phyloP scores from a whole-genome alignment of 1,140 invertebrate species.

The Drosophila albomicans region DNA sequence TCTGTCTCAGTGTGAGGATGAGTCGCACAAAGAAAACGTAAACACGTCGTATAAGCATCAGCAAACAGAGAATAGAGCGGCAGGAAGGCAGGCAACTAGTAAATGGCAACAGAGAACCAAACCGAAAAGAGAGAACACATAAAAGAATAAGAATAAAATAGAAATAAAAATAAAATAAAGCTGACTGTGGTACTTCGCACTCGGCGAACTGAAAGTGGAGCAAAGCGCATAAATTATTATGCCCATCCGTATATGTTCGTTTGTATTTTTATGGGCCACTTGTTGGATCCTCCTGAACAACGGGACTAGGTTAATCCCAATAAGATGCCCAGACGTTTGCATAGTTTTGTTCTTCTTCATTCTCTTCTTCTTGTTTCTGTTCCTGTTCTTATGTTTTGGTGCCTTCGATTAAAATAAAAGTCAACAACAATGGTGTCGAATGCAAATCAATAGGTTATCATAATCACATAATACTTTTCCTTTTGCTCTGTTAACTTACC shows the following conservation, averaged over 20 bases:
- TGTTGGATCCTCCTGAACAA: slow-evolving; percentile 45
- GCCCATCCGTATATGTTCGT: slow-evolving; percentile 45
- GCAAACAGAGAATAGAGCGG: slow-evolving; percentile 6
- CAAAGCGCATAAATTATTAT: slow-evolving; percentile 62
- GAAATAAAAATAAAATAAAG: slow-evolving; percentile 54
- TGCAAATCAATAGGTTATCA: slow-evolving; percentile 21
- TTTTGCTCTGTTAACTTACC: not conserved
- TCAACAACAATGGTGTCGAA: slow-evolving; percentile 16
- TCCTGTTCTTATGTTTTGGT: not conserved
- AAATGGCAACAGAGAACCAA: not conserved
- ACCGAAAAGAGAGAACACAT: slow-evolving; percentile 29
- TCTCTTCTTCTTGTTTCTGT: not conserved
- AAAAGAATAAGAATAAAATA: slow-evolving; percentile 62
- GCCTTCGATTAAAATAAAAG: slow-evolving; percentile 31
- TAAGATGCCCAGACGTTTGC: slow-evolving; percentile 49
- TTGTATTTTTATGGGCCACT: slow-evolving; percentile 64
- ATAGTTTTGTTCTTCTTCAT: slow-evolving; percentile 26
- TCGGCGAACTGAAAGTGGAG: slow-evolving; percentile 30
- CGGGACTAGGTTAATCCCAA: slow-evolving; percentile 56
- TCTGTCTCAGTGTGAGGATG: slow-evolving; percentile 37
- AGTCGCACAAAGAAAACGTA: slow-evolving; percentile 57
- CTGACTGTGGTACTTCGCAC: slow-evolving; percentile 34
- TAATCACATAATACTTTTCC: slow-evolving; percentile 8
- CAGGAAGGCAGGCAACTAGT: not conserved
- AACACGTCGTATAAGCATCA: slow-evolving; percentile 53